Evolutionary conservation across 2,888 invertebrate species (phyloP), one percentile per base, ranked within the genome.

Genomic region (Trissolcus brochymenae): DNA sequence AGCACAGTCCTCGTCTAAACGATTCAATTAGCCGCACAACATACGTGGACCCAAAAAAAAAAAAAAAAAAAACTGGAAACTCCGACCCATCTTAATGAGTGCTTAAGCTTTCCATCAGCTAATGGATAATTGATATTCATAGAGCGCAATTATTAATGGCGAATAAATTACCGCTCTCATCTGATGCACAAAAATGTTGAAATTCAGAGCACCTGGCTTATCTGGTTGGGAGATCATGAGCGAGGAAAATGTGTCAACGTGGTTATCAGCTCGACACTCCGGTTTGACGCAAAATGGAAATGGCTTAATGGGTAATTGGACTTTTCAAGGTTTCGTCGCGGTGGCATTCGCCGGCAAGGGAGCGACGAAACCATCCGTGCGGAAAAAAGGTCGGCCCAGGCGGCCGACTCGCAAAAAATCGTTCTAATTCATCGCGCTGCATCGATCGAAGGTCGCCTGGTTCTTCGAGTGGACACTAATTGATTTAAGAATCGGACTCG

Each of bases 391-490:
- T 7, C 56, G 51, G 40, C 59, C 75, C 41, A 66, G 40, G 57
- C 35, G 61, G 66, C 56, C 51, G 73, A 1, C 35, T 35, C 7
- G 35, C 70, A 80, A 79, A 78, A 76, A 67, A 62, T 25, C 53
- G 54, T 79, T 73, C 80, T 79, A 79, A 81, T 76, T 76, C 76
- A 70, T 71, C 60, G 65, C 41, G 77, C 14, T 60, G 68, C 64
- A 64, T 4, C 57, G 83, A 85, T 85, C 86, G 87, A 87, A 87
- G 87, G 87, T 82, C 85, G 83, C 77, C 86, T 70, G 82, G 78
- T 84, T 86, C 84, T 84, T 87, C 85, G 79, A 82, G 78, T 72
- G 78, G 79, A 83, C 81, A 83, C 81, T 86, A 87, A 86, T 87
- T 87, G 85, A 87, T 86, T 86, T 83, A 76, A 75, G 78, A 72